phyloP scores from a whole-genome alignment of 2,113 vertebrate species.

The Excalfactoria chinensis region DNA sequence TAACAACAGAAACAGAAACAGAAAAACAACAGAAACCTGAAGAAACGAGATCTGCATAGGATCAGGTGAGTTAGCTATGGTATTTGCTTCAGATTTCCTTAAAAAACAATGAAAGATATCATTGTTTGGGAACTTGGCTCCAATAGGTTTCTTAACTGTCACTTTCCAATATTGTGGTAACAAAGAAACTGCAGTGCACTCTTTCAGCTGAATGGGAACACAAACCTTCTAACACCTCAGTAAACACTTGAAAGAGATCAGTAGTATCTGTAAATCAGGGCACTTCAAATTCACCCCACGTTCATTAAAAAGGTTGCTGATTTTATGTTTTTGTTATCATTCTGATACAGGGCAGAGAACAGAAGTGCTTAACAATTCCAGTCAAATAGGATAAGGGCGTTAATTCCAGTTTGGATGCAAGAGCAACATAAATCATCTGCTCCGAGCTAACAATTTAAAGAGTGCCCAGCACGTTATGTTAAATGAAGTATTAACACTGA shows the following conservation, averaged over 20 bases:
- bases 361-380: conserved; percentile 47
- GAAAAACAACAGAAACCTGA: not conserved
- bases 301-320: conserved; percentile 62
- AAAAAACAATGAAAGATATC: not conserved
- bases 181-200: conserved; percentile 4
- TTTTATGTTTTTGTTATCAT: conserved; percentile 65
- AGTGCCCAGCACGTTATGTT: conserved; percentile 44
- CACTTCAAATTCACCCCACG: conserved; percentile 19
- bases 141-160: not conserved
- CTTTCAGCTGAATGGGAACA: not conserved
- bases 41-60: not conserved
- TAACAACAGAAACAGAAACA: not conserved
- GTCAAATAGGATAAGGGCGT: conserved; percentile 50
- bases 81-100: not conserved
- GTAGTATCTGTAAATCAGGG: conserved; percentile 59
- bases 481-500: conserved; percentile 67
- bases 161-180: not conserved
- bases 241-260: conserved; percentile 1
- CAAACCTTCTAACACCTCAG: conserved; percentile 30
- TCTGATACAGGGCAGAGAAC: conserved; percentile 26
- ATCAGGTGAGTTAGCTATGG: not conserved
- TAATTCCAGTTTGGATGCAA: conserved; percentile 48
- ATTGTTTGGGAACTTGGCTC: not conserved
- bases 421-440: conserved; percentile 48
- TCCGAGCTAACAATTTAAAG: conserved; percentile 60